Base-by-base conservation (phyloP, 92 coral and sea anemone species). In the Zoanthus sociatus region DNA sequence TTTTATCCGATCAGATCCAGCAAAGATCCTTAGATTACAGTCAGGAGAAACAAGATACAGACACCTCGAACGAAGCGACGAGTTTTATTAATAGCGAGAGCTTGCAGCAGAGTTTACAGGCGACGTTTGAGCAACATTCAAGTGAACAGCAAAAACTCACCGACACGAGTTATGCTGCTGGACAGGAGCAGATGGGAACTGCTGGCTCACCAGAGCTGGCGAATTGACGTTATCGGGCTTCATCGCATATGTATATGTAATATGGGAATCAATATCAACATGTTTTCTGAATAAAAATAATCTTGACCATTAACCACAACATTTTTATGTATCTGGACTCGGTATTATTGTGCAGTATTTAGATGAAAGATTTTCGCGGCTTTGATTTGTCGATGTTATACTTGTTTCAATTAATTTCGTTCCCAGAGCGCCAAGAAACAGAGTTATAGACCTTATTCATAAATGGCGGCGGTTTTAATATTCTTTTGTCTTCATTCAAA, bases 61-160 rank as follows among this genome's bases (percentile, higher is more conserved):
- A 47, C 18, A 48, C 44, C 51, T 46, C 85, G 13, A 67, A 26
- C 47, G 75, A 67, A 13, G 63, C 85, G 20, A 26, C 61, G 13
- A 5, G 46, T 30, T 81, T 64, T 2, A 71, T 14, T 42, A 79
- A 66, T 17, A 60, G 18, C 21, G 85, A 48, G 6, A 78, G n/a
- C 63, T 11, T 67, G 60, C 60, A 81, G 51, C 85, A 21, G 5
- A 74, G 46, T 64, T 50, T 66, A 21, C 85, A 64, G 60, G 37
- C 63, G 47, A 67, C 9, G 6, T 81, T 81, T 18, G 60, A 63
- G 16, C 74, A 81, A 56, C 75, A 45, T 6, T 81, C 85, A 7
- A 20, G 7, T 5, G 85, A 81, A 3, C 85, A 81, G n/a, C 75
- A 26, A 54, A 55, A 60, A 46, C 47, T 47, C 15, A 18, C 64